Evolutionary conservation across 1,140 invertebrate genomes (phyloP).

Genomic region (Meloidogyne exigua): DNA sequence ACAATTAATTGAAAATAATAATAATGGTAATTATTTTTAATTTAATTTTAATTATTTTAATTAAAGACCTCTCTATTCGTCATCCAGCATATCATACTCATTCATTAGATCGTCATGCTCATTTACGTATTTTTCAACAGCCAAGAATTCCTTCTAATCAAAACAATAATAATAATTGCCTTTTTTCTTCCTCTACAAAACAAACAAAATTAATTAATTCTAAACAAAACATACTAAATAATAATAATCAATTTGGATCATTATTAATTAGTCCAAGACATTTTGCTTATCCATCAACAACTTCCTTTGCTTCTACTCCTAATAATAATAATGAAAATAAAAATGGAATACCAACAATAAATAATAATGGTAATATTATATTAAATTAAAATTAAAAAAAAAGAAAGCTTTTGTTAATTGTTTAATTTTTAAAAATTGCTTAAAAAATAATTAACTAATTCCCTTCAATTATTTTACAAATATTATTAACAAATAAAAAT

Average conservation of each 20-base stretch:
- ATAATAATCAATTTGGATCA: slow-evolving; percentile 13
- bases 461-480: too few species aligned
- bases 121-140: slow-evolving; percentile 27
- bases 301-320: slow-evolving; percentile 17
- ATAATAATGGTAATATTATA: too few species aligned
- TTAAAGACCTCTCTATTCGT: not conserved
- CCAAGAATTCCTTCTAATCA: slow-evolving; percentile 1
- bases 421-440: not conserved
- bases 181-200: not conserved
- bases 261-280: slow-evolving; percentile 25
- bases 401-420: not conserved
- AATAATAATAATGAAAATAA: not conserved
- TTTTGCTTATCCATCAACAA: slow-evolving; percentile 10
- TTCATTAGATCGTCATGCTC: slow-evolving; percentile 37
- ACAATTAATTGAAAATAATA: not conserved
- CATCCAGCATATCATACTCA: slow-evolving; percentile 39
- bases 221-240: slow-evolving; percentile 4
- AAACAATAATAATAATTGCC: not conserved
- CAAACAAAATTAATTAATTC: not conserved
- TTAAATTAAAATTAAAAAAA: not conserved
- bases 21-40: not conserved
- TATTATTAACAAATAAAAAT: not conserved
- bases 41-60: not conserved
- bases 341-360: not conserved
- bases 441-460: too few species aligned